Conservation (phyloP, 2,888 invertebrate genomes). For the Alcis repandata region DNA sequence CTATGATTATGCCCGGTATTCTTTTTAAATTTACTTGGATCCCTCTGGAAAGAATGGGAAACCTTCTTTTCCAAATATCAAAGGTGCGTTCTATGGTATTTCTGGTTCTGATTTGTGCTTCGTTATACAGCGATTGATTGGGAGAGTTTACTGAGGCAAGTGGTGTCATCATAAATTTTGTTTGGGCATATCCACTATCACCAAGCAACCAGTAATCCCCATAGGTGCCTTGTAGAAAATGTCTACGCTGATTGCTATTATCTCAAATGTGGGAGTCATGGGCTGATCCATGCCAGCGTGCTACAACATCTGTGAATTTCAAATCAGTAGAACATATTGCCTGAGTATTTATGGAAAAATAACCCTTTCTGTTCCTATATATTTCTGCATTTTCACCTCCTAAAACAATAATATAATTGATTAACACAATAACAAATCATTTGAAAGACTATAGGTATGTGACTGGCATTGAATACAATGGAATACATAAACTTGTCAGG, state of each 20-base stretch:
- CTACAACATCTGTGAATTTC: conserved; percentile 4
- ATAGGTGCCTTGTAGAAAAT: neutral
- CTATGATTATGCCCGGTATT: too few species aligned
- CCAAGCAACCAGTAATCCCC: neutral
- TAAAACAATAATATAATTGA: neutral
- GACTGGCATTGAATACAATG: too few species aligned
- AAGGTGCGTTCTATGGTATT: neutral
- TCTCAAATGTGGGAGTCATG: conserved; percentile 2
- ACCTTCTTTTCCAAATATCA: neutral
- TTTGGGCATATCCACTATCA: neutral
- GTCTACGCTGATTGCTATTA: neutral
- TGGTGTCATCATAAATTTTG: conserved; percentile 1
- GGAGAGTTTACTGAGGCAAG: neutral
- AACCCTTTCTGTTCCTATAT: neutral
- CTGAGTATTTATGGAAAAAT: conserved; percentile 5
- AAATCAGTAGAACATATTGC: neutral
- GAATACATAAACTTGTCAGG: too few species aligned
- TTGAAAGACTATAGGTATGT: too few species aligned
- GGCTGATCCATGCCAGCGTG: neutral
- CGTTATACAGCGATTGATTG: neutral
- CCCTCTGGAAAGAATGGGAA: too few species aligned
- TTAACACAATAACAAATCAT: too few species aligned
- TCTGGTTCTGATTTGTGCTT: neutral
- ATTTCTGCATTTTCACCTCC: neutral
- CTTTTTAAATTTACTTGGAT: too few species aligned